These are phyloP conservation scores for Diorhabda carinulata DNA, from an alignment of 1,140 invertebrate species.

Conservation along the genomic window DNA sequence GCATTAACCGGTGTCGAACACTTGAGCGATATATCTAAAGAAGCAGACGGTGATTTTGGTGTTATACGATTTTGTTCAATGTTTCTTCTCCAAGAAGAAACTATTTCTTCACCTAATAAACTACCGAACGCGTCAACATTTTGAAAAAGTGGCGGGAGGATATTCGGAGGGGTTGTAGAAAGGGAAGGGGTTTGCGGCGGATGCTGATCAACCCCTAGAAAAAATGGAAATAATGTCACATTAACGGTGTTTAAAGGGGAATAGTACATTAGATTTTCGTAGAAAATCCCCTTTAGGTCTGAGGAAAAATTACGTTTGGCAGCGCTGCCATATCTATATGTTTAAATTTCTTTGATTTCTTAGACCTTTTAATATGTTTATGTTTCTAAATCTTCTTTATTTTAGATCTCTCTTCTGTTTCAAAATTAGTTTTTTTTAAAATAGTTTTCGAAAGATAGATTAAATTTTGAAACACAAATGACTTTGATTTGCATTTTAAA, in stretches of 20 bases:
- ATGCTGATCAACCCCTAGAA: constrained; percentile 46
- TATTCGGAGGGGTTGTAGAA: constrained; percentile 47
- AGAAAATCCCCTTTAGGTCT: too few species aligned
- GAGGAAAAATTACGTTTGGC: too few species aligned
- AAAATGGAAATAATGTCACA: constrained; percentile 24
- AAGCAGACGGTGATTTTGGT: constrained; percentile 31
- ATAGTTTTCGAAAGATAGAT: too few species aligned
- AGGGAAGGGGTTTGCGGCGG: constrained; percentile 37
- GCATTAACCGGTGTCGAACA: constrained; percentile 47
- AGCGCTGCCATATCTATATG: too few species aligned
- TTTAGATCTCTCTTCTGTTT: too few species aligned
- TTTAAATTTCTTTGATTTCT: too few species aligned
- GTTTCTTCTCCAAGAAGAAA: constrained; percentile 70
- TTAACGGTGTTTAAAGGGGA: neutral
- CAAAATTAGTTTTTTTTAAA: too few species aligned
- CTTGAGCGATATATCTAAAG: constrained; percentile 27
- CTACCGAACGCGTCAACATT: constrained; percentile 68
- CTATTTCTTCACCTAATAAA: constrained; percentile 71
- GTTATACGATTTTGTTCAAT: constrained; percentile 58
- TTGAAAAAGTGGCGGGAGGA: constrained; percentile 58
- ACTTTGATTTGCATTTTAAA: too few species aligned
- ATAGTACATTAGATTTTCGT: too few species aligned
- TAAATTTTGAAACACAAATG: too few species aligned
- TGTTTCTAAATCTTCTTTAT: too few species aligned
- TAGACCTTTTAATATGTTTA: too few species aligned